A percentile compares a stretch with the other conserved stretches of the same genome.
Evolutionary conservation across 2,888 invertebrate genomes (phyloP).

Genomic region (Syritta pipiens): DNA sequence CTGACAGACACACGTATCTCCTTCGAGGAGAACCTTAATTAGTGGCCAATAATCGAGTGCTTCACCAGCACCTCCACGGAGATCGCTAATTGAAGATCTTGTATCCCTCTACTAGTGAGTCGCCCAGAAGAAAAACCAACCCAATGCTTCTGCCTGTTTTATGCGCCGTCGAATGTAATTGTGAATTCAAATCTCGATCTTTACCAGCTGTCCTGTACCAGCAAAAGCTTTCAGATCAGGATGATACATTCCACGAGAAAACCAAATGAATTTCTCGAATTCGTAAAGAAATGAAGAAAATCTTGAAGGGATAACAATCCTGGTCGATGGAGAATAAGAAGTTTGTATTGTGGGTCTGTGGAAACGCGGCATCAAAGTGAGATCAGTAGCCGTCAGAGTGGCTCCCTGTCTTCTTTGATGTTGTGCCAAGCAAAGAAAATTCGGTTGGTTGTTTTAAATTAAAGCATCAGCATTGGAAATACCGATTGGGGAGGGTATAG

Average conservation of each 20-base stretch:
- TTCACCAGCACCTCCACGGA: conserved; percentile 50
- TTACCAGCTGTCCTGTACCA: background rate
- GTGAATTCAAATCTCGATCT: conserved; percentile 58
- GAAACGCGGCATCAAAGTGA: background rate
- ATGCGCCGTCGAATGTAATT: conserved; percentile 1
- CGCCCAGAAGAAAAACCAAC: too few relatives aligned
- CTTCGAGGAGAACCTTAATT: conserved; percentile 43
- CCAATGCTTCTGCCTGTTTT: background rate
- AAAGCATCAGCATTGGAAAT: conserved; percentile 9
- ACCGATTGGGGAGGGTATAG: too few relatives aligned
- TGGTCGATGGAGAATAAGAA: too few relatives aligned
- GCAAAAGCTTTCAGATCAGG: conserved; percentile 26
- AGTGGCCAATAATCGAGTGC: conserved; percentile 61
- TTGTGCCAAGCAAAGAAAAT: background rate
- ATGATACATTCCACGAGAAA: conserved; percentile 9
- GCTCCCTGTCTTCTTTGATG: conserved; percentile 9
- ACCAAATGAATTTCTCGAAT: conserved; percentile 33
- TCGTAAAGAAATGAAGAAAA: conserved; percentile 10
- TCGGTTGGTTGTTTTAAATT: conserved; percentile 21
- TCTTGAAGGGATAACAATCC: conserved; percentile 15
- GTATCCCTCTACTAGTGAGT: too few relatives aligned
- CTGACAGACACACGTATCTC: too few relatives aligned
- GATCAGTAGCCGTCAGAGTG: background rate
- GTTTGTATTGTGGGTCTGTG: too few relatives aligned
- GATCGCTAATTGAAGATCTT: conserved; percentile 56